Base-by-base conservation (phyloP, 2,888 invertebrate genomes). In the Lepidochitona cinerea region DNA sequence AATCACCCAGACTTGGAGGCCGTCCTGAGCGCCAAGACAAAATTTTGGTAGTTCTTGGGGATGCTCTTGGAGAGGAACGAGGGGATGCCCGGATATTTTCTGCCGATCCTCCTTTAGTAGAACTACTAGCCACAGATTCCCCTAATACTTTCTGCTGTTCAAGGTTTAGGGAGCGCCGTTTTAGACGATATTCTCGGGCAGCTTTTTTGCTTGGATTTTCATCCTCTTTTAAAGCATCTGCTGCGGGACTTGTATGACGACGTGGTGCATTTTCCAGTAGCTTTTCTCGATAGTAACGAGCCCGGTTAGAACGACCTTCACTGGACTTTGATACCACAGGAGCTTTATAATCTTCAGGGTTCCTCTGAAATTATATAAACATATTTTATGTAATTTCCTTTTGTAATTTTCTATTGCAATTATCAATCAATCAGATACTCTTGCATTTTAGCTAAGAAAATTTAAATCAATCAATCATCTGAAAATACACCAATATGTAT, bases 301-400 rank as follows among this genome's bases (percentile, higher is more conserved):
- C 59, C 9, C 65, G 26, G 69, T 68, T 37, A 66, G 73, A 49
- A 26, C 53, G 33, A 26, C 66, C 6, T n/a, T 71, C 65, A 29
- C 35, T 68, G 67, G 84, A 83, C 73, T 81, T 82, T 41, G 81
- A 82, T 67, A 81, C 79, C 64, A 79, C 81, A 37, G 77, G 76
- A 4, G 83, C 83, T 49, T 82, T 53, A 71, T 86, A 84, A 67
- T 86, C 85, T n/a, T 84, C 85, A 49, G 84, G 85, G 75, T 85
- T 84, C 75, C 81, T 82, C 85, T 85, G 83, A 29, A 82, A 83
- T 73, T 23, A 7, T 4, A 41, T 41, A 9, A 41, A 41, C n/a
- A n/a, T n/a, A n/a, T n/a, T n/a, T n/a, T n/a, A n/a, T n/a, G n/a
- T n/a, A n/a, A n/a, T n/a, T n/a, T n/a, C n/a, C n/a, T n/a, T n/a